Evolutionary conservation across 2,888 invertebrate species (phyloP).

Genomic region (Caenorhabditis sp.): DNA sequence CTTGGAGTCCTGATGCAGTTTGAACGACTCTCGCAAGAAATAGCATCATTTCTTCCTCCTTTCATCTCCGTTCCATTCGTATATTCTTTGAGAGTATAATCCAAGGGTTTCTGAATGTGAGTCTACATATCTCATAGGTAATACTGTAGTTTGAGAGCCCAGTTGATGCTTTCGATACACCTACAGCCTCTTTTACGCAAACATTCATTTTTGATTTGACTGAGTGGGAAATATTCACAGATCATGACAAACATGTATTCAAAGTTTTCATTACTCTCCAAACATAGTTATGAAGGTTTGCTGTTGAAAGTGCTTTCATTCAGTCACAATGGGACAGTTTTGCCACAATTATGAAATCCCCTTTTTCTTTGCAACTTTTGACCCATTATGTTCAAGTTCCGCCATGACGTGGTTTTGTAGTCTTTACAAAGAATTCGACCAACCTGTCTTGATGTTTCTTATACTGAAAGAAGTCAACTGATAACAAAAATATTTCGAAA

Average conservation of each 20-base stretch:
- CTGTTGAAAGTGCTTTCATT: too few species aligned
- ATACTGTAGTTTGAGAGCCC: too few species aligned
- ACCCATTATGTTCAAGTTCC: not conserved
- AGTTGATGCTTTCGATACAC: too few species aligned
- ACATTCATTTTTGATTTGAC: too few species aligned
- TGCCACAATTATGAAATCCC: not conserved
- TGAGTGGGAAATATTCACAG: too few species aligned
- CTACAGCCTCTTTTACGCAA: too few species aligned
- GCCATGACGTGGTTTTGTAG: slow-evolving; percentile 13
- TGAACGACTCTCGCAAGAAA: slow-evolving; percentile 33
- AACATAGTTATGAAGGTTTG: too few species aligned
- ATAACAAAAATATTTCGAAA: slow-evolving; percentile 24
- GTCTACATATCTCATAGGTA: too few species aligned
- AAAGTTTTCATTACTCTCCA: too few species aligned
- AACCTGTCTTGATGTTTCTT: slow-evolving; percentile 4
- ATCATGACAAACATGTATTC: too few species aligned
- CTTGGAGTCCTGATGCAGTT: slow-evolving; percentile 33
- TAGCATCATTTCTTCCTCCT: not conserved
- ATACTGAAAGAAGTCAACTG: not conserved
- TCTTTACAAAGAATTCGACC: slow-evolving; percentile 23
- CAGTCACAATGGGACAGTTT: too few species aligned
- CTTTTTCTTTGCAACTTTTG: not conserved
- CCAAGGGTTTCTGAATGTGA: too few species aligned
- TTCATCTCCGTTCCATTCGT: slow-evolving; percentile 16
- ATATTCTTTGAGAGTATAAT: not conserved